These are phyloP conservation scores for Meandrusa payeni DNA, from an alignment of 2,888 invertebrate genomes.

Conservation along the genomic window DNA sequence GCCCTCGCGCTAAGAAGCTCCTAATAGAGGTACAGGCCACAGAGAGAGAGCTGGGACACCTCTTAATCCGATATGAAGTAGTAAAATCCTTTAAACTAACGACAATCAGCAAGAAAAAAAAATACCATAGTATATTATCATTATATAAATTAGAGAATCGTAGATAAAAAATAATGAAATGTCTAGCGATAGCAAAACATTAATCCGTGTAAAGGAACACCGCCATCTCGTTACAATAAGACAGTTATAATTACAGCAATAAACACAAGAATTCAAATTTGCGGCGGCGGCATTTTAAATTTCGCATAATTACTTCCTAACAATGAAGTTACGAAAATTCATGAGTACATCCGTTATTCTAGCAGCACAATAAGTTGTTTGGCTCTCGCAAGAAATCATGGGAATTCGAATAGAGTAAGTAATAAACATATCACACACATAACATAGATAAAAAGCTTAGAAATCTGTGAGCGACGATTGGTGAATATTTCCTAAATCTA, in stretches of 20 bases:
- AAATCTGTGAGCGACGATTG: background rate
- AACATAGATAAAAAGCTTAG: slow-evolving; percentile 7
- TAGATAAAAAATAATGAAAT: background rate
- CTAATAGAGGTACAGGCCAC: too few relatives aligned
- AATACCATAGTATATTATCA: too few relatives aligned
- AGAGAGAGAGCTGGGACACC: too few relatives aligned
- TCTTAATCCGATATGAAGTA: too few relatives aligned
- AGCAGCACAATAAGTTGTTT: slow-evolving; percentile 59
- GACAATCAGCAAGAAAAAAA: too few relatives aligned
- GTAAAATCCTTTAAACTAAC: too few relatives aligned
- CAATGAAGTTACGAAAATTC: slow-evolving; percentile 72
- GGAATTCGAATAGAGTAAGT: slow-evolving; percentile 41
- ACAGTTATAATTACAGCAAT: slow-evolving; percentile 21
- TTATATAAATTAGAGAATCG: background rate
- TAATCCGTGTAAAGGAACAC: slow-evolving; percentile 3
- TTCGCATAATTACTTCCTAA: slow-evolving; percentile 75
- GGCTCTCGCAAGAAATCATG: slow-evolving; percentile 54
- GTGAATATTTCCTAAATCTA: background rate
- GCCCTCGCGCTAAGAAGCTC: too few relatives aligned
- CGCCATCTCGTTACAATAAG: slow-evolving; percentile 12
- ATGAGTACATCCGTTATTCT: slow-evolving; percentile 63
- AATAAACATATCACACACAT: slow-evolving; percentile 19
- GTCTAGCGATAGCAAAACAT: background rate
- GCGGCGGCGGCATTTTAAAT: slow-evolving; percentile 28
- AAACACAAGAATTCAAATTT: slow-evolving; percentile 19